Percentiles rank a stretch among this genome's conserved stretches.
Evolutionary conservation across 1,140 invertebrate species (phyloP).

Genomic region (Acyrthosiphon pisum): DNA sequence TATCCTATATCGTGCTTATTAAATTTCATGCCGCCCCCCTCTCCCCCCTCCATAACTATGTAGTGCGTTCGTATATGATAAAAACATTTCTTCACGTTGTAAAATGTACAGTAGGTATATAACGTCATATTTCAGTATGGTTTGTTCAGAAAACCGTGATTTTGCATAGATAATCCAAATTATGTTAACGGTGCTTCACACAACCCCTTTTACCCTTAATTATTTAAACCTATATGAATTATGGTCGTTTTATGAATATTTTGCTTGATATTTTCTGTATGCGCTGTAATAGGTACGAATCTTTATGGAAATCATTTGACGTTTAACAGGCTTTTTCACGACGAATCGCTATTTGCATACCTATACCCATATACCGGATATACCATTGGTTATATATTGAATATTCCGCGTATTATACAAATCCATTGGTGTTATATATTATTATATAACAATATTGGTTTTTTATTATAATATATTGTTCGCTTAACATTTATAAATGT

Average conservation of each 20-base stretch:
- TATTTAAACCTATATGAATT: conserved; percentile 35
- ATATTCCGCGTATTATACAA: not conserved
- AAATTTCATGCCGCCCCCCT: not conserved
- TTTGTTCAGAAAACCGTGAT: conserved; percentile 26
- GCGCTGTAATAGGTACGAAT: not conserved
- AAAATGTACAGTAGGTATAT: not conserved
- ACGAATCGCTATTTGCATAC: not conserved
- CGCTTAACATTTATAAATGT: not conserved
- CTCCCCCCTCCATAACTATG: too few relatives aligned
- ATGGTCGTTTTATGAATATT: conserved; percentile 18
- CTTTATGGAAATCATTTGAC: not conserved
- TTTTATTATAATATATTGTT: not conserved
- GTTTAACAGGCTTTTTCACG: not conserved
- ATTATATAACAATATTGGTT: too few relatives aligned
- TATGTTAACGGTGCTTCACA: conserved; percentile 17
- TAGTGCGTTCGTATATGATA: not conserved
- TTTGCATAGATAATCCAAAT: conserved; percentile 42
- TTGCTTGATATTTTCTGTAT: not conserved
- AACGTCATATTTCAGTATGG: conserved; percentile 30
- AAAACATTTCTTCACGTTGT: not conserved
- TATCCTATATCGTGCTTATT: not conserved
- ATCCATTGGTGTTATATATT: not conserved
- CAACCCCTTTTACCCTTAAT: conserved; percentile 40
- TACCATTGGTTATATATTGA: too few relatives aligned
- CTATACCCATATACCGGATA: too few relatives aligned